A percentile compares a stretch with the other conserved stretches of the same genome.
phyloP scores from a whole-genome alignment of 2,888 invertebrate species.

The Drosophila phalerata region DNA sequence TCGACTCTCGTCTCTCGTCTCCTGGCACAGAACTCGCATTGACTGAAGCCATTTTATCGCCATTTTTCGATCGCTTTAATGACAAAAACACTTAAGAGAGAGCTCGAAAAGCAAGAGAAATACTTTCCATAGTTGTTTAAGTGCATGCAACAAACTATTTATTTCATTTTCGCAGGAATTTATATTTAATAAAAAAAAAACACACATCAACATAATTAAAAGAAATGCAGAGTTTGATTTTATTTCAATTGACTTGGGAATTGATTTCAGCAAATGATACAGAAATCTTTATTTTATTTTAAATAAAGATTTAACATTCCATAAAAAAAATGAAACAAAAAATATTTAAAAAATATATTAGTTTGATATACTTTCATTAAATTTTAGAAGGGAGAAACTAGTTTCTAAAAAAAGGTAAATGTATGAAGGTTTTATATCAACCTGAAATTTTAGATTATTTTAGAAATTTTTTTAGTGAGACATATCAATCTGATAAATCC shows the following conservation, averaged over 20 bases:
- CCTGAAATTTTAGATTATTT: too few species aligned
- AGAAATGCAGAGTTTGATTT: not conserved
- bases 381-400: too few species aligned
- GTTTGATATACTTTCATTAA: too few species aligned
- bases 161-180: conserved; percentile 79
- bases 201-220: conserved; percentile 8
- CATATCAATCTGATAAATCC: too few species aligned
- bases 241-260: not conserved
- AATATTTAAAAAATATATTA: too few species aligned
- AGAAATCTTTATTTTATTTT: too few species aligned
- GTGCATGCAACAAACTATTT: conserved; percentile 78
- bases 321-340: too few species aligned
- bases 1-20: not conserved
- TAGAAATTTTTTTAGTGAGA: too few species aligned
- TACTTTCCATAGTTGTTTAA: conserved; percentile 68
- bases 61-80: conserved; percentile 53
- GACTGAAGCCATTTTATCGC: conserved; percentile 78
- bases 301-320: too few species aligned
- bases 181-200: conserved; percentile 52
- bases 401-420: too few species aligned
- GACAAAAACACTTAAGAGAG: conserved; percentile 4
- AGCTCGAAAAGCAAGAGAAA: conserved; percentile 35
- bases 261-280: not conserved
- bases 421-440: too few species aligned
- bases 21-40: conserved; percentile 40